Evolutionary conservation across 2,888 invertebrate species (phyloP), one percentile per base, ranked within the genome.

Genomic region (Amblyjoppa fuscipennis): DNA sequence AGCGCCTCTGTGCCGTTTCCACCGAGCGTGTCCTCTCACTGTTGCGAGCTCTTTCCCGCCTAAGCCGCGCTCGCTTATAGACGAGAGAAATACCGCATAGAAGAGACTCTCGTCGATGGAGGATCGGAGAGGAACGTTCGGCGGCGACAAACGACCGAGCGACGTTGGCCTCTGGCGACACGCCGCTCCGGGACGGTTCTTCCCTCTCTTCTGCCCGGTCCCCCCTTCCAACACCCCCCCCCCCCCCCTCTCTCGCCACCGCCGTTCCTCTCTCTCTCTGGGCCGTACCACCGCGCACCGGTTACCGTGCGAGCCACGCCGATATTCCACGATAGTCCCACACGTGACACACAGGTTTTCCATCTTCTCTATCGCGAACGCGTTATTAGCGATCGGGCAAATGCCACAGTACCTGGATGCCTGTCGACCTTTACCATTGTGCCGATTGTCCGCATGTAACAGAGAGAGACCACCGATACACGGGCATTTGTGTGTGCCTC

Each of bases 231-330:
- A 20, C 20, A 20, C 20, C 56, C 45, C 4, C 41, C 7, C 41
- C 41, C 1, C 38, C 34, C 16, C 73, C n/a, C 64, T 34, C 45
- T 69, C 49, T 25, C 38, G 9, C 34, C 64, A n/a, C 34, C 38
- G 9, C n/a, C 34, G 16, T 66, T 3, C 38, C 41, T 61, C 51
- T 59, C 41, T 61, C 51, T 59, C 66, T 61, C 41, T 25, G 45
- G 71, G 28, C 73, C 85, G 85, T 86, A 86, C 85, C 85, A 86
- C 28, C 73, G 68, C 76, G 85, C 85, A 81, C 77, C 77, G 80
- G 85, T 86, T 82, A 82, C 81, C 82, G 82, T 79, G 82, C 77
- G 66, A 56, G 66, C 59, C 38, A 56, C 56, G 74, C 41, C 76
- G 73, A 79, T 77, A 68, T 38, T 68, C 38, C 68, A 53, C 66